Evolutionary conservation across 2,888 invertebrate species (phyloP), one percentile per base, ranked within the genome.

Genomic region (Apotomis capreana): DNA sequence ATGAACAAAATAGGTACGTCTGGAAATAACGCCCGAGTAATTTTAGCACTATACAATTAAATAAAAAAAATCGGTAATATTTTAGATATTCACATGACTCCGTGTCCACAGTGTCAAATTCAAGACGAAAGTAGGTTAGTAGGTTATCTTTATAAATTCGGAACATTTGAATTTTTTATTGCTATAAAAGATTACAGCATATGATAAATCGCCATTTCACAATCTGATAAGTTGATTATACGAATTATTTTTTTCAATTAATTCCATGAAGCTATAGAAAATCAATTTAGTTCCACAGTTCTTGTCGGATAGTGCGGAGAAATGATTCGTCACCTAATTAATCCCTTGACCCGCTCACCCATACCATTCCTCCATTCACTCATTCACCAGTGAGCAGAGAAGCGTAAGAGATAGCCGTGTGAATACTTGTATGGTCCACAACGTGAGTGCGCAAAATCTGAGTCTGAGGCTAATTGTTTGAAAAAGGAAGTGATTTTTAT

Each of bases 261-360:
- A 52, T 15, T 37, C 13, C 4, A 40, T 9, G 13, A 10, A 4
- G 9, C 5, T 54, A 10, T 54, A 13, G 4, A 4, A 40, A 63
- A 63, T 37, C 37, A 52, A 52, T 40, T 13, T 4, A 36, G n/a
- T 61, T 8, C 37, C 62, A 4, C 8, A 6, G 36, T 10, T 9
- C 52, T 6, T 5, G 40, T 12, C 44, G 26, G 36, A 49, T 5
- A 64, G 37, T 58, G 58, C 58, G 26, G 40, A 9, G 26, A 44
- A 64, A 12, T 64, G 55, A 65, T 26, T 65, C 46, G n/a, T 52
- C 67, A n/a, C n/a, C 26, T 71, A 62, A 71, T 71, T 67, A 62
- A 62, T 71, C 61, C 55, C 63, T 63, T 51, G 13, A 51, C 57
- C 49, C 49, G 8, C 8, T 55, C 46, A 49, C 13, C 51, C 46